Base-by-base conservation (phyloP, 1,140 invertebrate species). In the Asbolus verrucosus region DNA sequence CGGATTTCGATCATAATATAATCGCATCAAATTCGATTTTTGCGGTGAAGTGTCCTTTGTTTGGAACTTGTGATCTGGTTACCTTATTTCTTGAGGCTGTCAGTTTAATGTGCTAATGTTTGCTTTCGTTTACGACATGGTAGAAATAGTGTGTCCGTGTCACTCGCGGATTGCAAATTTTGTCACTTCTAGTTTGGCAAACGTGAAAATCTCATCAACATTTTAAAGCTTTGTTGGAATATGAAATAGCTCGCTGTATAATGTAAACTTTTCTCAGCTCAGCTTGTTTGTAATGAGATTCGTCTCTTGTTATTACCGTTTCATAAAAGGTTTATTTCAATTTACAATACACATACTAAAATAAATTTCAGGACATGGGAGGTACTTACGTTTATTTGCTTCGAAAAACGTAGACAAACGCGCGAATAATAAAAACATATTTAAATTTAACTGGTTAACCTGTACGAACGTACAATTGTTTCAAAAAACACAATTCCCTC, bases 271-370 rank as follows among this genome's bases (percentile, higher is more conserved):
- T 54, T 54, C 46, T 21, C 46, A 54, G 27, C 46, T 54, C 46
- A 27, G 27, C 46, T 54, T 21, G 46, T 21, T 54, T 21, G 46
- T 54, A 54, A 54, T 54, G 46, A 54, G 46, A 54, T 54, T 54
- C 46, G 46, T 54, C 46, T 54, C 46, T 21, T 54, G 46, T 54
- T 54, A 54, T 54, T 54, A 54, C 46, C 46, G 46, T 54, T 54
- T 54, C 46, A 21, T 54, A 54, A 54, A 54, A 54, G 46, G 46
- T 54, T 54, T 54, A 54, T 54, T 54, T 54, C 46, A 54, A 54
- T 54, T 54, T 54, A 54, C 27, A 54, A 54, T 54, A 27, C 46
- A 54, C 46, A 54, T 54, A 27, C n/a, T 27, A 27, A 54, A 54
- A 54, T 54, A 54, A 24, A 54, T 54, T 54, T 27, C n/a, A 27